Base-by-base conservation (phyloP, 1,140 invertebrate genomes). In the Phymorhynchus buccinoides region DNA sequence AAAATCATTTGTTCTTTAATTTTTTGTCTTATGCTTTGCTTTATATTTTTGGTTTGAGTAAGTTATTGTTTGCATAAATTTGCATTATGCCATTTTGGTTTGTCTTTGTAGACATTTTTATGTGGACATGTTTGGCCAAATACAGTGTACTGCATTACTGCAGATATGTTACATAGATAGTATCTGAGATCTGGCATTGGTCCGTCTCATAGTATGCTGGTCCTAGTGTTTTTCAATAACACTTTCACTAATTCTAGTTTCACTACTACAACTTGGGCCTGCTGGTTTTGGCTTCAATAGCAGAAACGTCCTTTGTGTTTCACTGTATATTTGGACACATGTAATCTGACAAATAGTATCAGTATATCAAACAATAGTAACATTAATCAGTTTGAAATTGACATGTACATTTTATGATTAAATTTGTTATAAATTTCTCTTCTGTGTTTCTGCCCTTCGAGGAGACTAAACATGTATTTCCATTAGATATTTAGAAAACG, bases 201-300 rank as follows among this genome's bases (percentile, higher is more conserved):
- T 6, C 56, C 56, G 22, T 22, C 22, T 62, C 56, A 62, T 27
- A 62, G 4, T 62, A 62, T 62, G 56, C 56, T 62, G 56, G 56
- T 27, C 56, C 6, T 75, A 35, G 73, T 16, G 39, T 41, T 22
- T 75, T 73, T 32, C 9, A 1, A 41, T 41, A 41, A 14, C 18
- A 4, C 22, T 75, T 39, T 37, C 27, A 41, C 3, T 39, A 27
- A 32, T 22, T 41, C 3, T 41, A 14, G 30, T 66, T 12, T 66
- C 62, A 75, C 27, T 75, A 75, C 37, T 41, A 18, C 39, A 27
- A 16, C 32, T 6, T 37, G 18, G 35, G 73, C 73, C 73, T 41
- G 27, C 73, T 75, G 73, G 73, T 75, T 75, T 75, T 75, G 73
- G 73, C 37, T 41, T 41, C 35, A 41, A 41, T 37, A 32, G 73